Conservation (phyloP, 2,113 vertebrate genomes). For the Anseranas semipalmata region DNA sequence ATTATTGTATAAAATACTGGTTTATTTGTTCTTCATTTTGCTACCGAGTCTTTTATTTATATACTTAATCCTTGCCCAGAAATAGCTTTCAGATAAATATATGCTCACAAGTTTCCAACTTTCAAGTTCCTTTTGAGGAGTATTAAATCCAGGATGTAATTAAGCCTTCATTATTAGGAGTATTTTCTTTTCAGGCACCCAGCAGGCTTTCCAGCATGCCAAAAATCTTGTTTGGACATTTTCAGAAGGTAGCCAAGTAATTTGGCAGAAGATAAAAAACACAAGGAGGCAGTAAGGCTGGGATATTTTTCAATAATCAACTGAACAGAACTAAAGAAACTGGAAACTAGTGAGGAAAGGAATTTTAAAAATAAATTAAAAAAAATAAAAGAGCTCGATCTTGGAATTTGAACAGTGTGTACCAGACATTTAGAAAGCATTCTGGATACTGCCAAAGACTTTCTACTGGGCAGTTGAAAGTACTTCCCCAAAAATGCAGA, state of each 20-base stretch:
- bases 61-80: neutral
- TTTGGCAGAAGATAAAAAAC: constrained; percentile 15
- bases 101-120: neutral
- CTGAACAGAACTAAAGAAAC: neutral
- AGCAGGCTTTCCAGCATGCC: neutral
- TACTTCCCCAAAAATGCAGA: neutral
- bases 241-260: constrained; percentile 11
- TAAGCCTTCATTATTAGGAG: constrained; percentile 33
- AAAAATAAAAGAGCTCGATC: neutral
- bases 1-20: neutral
- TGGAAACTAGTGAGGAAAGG: neutral
- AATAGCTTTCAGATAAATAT: neutral
- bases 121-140: neutral
- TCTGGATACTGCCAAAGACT: neutral
- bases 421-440: neutral
- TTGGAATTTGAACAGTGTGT: neutral
- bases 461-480: neutral
- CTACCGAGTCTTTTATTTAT: neutral
- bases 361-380: neutral
- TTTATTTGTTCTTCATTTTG: neutral
- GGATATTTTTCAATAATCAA: neutral
- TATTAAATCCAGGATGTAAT: constrained; percentile 25
- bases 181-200: constrained; percentile 21
- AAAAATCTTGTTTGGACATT: constrained; percentile 3
- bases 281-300: neutral